Conservation (phyloP, 1,140 invertebrate genomes). For the Neodiprion pinetum region DNA sequence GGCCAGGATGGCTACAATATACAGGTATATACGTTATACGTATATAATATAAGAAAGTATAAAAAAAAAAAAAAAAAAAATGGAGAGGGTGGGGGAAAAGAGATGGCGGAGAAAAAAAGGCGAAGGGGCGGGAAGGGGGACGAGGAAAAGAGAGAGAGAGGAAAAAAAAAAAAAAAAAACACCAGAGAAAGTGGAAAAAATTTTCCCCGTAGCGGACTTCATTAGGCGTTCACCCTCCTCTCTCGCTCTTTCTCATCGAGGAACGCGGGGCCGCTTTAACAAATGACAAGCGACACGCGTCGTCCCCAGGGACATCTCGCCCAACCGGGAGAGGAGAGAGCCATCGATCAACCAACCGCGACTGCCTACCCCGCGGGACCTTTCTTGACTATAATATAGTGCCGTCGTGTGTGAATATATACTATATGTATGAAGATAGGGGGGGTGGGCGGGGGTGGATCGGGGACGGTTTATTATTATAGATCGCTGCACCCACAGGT, state of each 20-base stretch:
- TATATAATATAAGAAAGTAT: too few relatives aligned
- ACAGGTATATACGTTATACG: too few relatives aligned
- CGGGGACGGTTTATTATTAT: too few relatives aligned
- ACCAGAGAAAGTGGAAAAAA: not conserved
- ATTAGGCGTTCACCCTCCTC: not conserved
- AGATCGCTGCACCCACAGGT: too few relatives aligned
- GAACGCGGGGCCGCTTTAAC: not conserved
- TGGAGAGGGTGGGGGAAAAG: not conserved
- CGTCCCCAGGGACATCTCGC: slow-evolving; percentile 6
- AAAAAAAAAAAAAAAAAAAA: not conserved
- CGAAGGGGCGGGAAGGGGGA: not conserved
- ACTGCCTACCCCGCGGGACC: slow-evolving; percentile 5
- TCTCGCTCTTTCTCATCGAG: not conserved
- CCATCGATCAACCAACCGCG: slow-evolving; percentile 2
- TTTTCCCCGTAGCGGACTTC: not conserved
- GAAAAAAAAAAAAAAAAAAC: not conserved
- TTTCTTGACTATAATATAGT: slow-evolving; percentile 5
- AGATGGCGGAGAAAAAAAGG: not conserved
- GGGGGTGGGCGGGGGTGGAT: too few relatives aligned
- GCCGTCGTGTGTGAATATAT: not conserved
- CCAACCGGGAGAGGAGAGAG: not conserved
- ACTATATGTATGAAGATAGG: not conserved
- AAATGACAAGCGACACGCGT: slow-evolving; percentile 6
- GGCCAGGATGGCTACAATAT: too few relatives aligned
- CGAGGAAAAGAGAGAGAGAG: too few relatives aligned